Base-by-base conservation (phyloP, 1,140 invertebrate species). In the Listronotus bonariensis region DNA sequence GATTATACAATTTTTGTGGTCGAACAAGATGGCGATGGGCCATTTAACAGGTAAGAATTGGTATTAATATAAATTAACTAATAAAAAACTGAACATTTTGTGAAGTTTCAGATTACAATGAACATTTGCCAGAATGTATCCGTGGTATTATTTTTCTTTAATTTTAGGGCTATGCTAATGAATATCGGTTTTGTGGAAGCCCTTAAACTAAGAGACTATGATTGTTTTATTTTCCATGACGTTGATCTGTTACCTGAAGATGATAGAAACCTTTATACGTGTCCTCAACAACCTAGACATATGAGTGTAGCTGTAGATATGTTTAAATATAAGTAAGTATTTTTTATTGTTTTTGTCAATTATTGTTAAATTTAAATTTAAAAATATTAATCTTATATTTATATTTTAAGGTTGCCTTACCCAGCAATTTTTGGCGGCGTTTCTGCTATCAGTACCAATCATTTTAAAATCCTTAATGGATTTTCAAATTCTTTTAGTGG, bases 201-300 rank as follows among this genome's bases (percentile, higher is more conserved):
- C 1, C 78, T 88, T 67, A 92, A 92, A 75, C 80, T 88, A 40
- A 85, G 87, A 41, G 81, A 86, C 41, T 95, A 89, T 80, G 88
- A 93, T 73, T 98, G 95, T 81, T 96, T 96, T 79, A 88, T 97
- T 66, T 97, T 97, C 80, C 95, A 98, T 80, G 96, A 98, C 79
- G 92, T 98, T 18, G 95, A 98, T 80, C 84, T 97, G 48, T 80
- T 98, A 72, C 95, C 96, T 6, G 90, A 97, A 75, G 92, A 98
- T 81, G 92, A 96, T 74, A 80, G 89, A 62, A 97, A 97, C 80
- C 79, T 97, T 18, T 98, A 98, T 81, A 89, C 87, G 12, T 97
- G 95, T 81, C 92, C 92, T 1, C 85, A 89, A 60, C 92, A 94
- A 75, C 96, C 96, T 0, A 80, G 95, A 46, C 96, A 98, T 78